Evolutionary conservation across 2,113 vertebrate species (phyloP).

Genomic region (Lates calcarifer): DNA sequence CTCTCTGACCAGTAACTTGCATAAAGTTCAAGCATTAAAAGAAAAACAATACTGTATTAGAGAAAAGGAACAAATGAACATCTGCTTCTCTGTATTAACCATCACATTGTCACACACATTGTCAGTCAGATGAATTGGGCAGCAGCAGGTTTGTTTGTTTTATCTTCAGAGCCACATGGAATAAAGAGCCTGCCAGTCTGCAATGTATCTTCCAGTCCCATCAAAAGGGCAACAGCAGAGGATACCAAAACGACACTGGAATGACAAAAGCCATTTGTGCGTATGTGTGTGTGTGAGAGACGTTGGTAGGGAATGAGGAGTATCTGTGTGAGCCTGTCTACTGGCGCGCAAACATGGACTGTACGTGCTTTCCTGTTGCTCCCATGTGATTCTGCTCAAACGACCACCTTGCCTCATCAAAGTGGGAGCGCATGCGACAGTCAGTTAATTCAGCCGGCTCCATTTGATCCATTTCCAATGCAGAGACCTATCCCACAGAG

Average conservation of each 20-base stretch:
- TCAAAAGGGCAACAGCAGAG: slow-evolving; percentile 19
- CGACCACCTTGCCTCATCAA: slow-evolving; percentile 23
- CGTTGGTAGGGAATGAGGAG: neutral
- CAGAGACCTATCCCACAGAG: neutral
- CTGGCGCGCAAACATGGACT: neutral
- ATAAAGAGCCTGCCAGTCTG: slow-evolving; percentile 8
- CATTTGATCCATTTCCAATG: slow-evolving; percentile 45
- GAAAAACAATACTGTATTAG: neutral
- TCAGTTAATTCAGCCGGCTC: slow-evolving; percentile 16
- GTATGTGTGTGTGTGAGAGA: neutral
- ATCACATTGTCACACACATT: neutral
- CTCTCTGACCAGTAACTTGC: neutral
- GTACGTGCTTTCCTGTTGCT: slow-evolving; percentile 7
- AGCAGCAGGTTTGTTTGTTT: slow-evolving; percentile 26
- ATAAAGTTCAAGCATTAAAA: neutral
- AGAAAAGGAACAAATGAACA: slow-evolving; percentile 1
- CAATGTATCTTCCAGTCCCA: neutral
- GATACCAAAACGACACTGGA: neutral
- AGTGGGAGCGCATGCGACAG: slow-evolving; percentile 14
- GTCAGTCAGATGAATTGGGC: neutral
- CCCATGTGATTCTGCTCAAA: slow-evolving; percentile 18
- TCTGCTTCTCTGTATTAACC: neutral
- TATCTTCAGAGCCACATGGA: neutral
- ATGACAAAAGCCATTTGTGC: neutral
- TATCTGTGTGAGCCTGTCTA: neutral